Base-by-base conservation (phyloP, 2,113 vertebrate species). In the Silurus glanis region DNA sequence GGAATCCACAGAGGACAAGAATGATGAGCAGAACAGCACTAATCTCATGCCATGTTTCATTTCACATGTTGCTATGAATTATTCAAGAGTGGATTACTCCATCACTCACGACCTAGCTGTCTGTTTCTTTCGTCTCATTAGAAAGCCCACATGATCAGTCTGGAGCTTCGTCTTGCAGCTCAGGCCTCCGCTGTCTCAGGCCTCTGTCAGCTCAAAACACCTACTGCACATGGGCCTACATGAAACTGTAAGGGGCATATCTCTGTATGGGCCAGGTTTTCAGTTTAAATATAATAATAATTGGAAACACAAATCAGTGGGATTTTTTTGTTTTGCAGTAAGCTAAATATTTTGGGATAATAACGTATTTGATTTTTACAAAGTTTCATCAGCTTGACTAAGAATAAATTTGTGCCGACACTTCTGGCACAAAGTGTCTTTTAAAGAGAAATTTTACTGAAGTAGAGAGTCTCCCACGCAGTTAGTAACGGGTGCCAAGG, bases 21-120 rank as follows among this genome's bases (percentile, higher is more conserved):
- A 79, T 59, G 84, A 87, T 80, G 80, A 86, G 83, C 86, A 84
- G 87, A 86, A 88, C 83, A 75, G 74, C 47, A 17, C 87, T 90
- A 90, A 90, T 90, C 89, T 86, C 69, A n/a, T 83, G 82, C 86
- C 89, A 86, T 86, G 87, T 90, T 86, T 89, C 86, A 87, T 89
- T 89, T 90, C 84, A 88, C 87, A 90, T 90, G 89, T 82, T 86
- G 89, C 76, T 86, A 90, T 90, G 87, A 88, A 90, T 90, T 84
- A 90, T 90, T 88, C 87, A 90, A 59, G 55, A 80, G 84, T 82
- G 84, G 87, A 90, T 88, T 86, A 88, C 84, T 86, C 84, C 87
- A 83, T 89, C 86, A 86, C 86, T 90, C 76, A 47, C 53, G 81
- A 85, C 84, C 89, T 86, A 72, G 83, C 88, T 85, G 86, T 76